Conservation (phyloP, 2,797 vertebrate species). For the Lates japonicus region DNA sequence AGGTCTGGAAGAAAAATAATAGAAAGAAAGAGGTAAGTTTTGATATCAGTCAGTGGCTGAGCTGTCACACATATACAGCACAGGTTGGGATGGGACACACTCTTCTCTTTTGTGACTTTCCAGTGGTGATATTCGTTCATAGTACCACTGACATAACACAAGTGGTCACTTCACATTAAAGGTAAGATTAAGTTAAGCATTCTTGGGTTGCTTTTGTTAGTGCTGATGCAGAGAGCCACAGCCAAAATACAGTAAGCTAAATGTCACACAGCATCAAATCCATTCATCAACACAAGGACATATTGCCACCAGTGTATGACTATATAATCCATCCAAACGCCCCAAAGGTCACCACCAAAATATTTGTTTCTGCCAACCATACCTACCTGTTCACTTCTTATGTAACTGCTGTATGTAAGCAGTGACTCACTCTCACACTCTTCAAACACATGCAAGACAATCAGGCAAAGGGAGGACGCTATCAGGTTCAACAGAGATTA, state of each 20-base stretch:
- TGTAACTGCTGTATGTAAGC: constrained; percentile 19
- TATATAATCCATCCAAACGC: neutral
- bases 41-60: neutral
- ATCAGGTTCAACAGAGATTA: constrained; percentile 3
- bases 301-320: neutral
- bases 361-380: neutral
- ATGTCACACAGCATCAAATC: neutral
- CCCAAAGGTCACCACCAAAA: neutral
- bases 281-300: constrained; percentile 7
- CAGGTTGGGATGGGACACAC: neutral
- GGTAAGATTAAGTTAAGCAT: neutral
- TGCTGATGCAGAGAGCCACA: neutral
- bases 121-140: neutral
- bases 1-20: neutral
- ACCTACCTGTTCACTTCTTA: constrained; percentile 11
- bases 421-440: constrained; percentile 29
- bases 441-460: constrained; percentile 21
- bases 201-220: neutral
- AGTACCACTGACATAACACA: neutral
- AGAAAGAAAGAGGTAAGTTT: neutral
- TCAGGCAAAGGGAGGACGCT: neutral
- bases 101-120: neutral
- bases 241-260: neutral
- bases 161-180: neutral
- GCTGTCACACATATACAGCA: neutral